Evolutionary conservation across 2,888 invertebrate species (phyloP).

Genomic region (Trichopoda pennipes): DNA sequence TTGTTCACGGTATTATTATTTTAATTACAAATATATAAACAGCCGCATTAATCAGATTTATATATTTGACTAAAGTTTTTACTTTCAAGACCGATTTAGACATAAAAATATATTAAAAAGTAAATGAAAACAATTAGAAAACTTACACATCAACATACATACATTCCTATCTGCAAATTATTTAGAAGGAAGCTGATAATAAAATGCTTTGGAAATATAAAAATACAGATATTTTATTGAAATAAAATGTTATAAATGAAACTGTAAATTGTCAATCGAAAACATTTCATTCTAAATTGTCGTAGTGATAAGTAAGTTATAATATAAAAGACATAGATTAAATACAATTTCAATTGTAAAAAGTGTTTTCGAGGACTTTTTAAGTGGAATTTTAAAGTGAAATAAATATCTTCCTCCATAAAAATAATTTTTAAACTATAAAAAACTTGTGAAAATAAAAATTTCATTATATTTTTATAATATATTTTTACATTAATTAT

Average conservation of each 20-base stretch:
- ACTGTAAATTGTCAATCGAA: constrained; percentile 58
- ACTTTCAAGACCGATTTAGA: constrained; percentile 14
- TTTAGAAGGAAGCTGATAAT: constrained; percentile 57
- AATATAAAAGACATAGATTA: background rate
- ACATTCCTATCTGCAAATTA: background rate
- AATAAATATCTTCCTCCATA: background rate
- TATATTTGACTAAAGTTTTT: constrained; percentile 2
- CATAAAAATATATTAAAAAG: background rate
- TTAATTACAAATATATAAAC: too few relatives aligned
- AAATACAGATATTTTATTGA: constrained; percentile 6
- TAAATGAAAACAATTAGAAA: constrained; percentile 17
- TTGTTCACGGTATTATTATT: too few relatives aligned
- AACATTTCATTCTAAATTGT: constrained; percentile 63
- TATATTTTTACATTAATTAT: background rate
- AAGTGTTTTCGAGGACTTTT: background rate
- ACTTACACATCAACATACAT: background rate
- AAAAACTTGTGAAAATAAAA: background rate
- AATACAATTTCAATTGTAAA: background rate
- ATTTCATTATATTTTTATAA: background rate
- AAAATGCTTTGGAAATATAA: constrained; percentile 25
- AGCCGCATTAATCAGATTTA: too few relatives aligned
- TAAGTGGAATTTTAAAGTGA: background rate
- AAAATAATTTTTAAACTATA: background rate
- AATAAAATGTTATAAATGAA: constrained; percentile 73
- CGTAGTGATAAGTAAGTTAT: constrained; percentile 64